These are phyloP conservation scores for Agrotis ipsilon DNA, from an alignment of 2,888 invertebrate genomes.

Conservation along the genomic window DNA sequence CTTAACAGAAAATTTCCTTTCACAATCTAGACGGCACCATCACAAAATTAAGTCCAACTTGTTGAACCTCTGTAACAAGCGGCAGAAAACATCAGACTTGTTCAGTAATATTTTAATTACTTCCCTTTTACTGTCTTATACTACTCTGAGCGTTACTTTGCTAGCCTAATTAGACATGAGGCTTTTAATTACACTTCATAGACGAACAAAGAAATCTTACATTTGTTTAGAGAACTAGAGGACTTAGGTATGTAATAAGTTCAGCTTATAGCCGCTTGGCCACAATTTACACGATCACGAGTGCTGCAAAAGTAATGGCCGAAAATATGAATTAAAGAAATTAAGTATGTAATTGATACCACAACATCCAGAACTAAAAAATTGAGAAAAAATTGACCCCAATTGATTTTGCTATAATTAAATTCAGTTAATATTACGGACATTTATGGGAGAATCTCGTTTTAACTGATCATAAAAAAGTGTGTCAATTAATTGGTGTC, in stretches of 20 bases:
- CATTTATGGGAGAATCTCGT: too few species aligned
- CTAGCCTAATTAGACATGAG: slow-evolving; percentile 78
- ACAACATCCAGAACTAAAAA: too few species aligned
- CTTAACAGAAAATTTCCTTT: slow-evolving; percentile 11
- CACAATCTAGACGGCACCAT: slow-evolving; percentile 16
- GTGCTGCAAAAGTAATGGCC: too few species aligned
- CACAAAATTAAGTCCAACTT: slow-evolving; percentile 73
- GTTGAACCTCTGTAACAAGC: slow-evolving; percentile 76
- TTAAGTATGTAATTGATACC: too few species aligned
- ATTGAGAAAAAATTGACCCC: too few species aligned
- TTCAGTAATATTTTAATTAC: slow-evolving; percentile 86
- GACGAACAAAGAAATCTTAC: slow-evolving; percentile 55
- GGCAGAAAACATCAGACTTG: slow-evolving; percentile 78
- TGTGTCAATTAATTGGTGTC: too few species aligned
- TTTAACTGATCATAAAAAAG: too few species aligned
- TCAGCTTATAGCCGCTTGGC: background rate
- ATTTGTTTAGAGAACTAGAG: slow-evolving; percentile 24
- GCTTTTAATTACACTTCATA: slow-evolving; percentile 82
- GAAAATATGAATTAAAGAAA: too few species aligned
- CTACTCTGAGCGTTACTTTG: slow-evolving; percentile 55
- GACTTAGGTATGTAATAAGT: slow-evolving; percentile 13
- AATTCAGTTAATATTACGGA: too few species aligned
- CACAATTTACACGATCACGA: background rate
- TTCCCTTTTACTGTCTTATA: slow-evolving; percentile 80
- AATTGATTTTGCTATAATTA: too few species aligned